These are phyloP conservation scores for Acrobasis suavella DNA, from an alignment of 2,888 invertebrate species.

Conservation along the genomic window DNA sequence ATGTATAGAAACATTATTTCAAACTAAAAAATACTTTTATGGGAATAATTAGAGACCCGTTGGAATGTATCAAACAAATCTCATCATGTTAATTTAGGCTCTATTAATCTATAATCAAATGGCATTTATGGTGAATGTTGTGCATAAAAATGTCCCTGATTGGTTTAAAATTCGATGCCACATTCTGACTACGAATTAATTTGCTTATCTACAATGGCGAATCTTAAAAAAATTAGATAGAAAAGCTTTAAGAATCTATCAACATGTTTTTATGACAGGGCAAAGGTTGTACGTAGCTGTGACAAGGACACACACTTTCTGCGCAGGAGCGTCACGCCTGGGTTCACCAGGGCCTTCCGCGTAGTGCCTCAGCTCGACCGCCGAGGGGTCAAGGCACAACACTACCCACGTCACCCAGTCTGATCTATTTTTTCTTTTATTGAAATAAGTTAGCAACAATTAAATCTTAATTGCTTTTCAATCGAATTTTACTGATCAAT, in stretches of 20 bases:
- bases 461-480: not conserved
- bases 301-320: slow-evolving; percentile 78
- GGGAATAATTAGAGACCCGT: too few relatives aligned
- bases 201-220: too few relatives aligned
- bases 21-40: too few relatives aligned
- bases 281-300: slow-evolving; percentile 57
- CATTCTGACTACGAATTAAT: too few relatives aligned
- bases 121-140: not conserved
- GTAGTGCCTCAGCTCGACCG: slow-evolving; percentile 49
- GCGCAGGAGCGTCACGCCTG: slow-evolving; percentile 74
- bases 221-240: not conserved
- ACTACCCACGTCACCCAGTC: slow-evolving; percentile 38
- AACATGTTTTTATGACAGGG: slow-evolving; percentile 52
- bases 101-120: not conserved
- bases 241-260: slow-evolving; percentile 2
- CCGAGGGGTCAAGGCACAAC: slow-evolving; percentile 59
- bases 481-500: too few relatives aligned
- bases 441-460: slow-evolving; percentile 26
- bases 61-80: too few relatives aligned
- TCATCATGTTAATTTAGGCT: too few relatives aligned
- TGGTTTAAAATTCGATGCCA: too few relatives aligned
- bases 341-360: slow-evolving; percentile 71
- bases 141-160: not conserved
- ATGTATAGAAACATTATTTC: too few relatives aligned
- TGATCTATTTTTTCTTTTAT: slow-evolving; percentile 47